Evolutionary conservation across 2,797 vertebrate genomes (phyloP), one percentile per base, ranked within the genome.

Genomic region (Babyrousa celebensis): DNA sequence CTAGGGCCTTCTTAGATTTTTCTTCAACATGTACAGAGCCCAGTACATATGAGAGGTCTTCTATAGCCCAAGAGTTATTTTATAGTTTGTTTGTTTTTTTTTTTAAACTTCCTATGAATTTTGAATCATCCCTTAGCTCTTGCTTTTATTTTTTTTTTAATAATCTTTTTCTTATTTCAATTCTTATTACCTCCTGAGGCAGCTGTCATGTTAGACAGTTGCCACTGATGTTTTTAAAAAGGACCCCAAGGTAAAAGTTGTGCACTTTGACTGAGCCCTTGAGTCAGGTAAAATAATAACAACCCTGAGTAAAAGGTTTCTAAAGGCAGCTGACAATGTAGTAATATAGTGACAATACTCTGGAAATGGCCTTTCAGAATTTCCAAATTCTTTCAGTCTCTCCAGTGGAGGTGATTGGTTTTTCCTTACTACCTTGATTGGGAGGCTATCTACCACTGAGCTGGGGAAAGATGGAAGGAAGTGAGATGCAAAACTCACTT

Each of bases 21-120:
- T 16, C 20, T 36, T 36, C 36, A 36, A 36, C 2, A 29, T 0
- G 0, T 25, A 23, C 14, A 68, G 0, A 7, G 5, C 4, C 43
- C 20, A 14, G 12, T 1, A 9, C 9, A 9, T 3, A 14, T 58
- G 6, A 14, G 25, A 52, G 17, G 6, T 29, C 29, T 25, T 43
- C 12, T 27, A 6, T 3, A 32, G 5, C 25, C 8, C 12, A 25
- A 48, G 58, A 10, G 32, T 12, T 56, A 75, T 40, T 62, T 83
- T 14, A 48, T 20, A 74, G 17, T 4, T 36, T 36, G 3, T 36
- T 48, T 54, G 17, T 4, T 36, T 36, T 36, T 36, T 48, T 54
- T 83, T n/a, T 11, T n/a, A 74, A 48, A 75, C 12, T 5, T 58
- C 8, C 9, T 4, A 17, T 5, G 27, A 12, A 21, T 9, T 60